phyloP scores from a whole-genome alignment of 2,113 vertebrate species.

The Plestiodon gilberti region DNA sequence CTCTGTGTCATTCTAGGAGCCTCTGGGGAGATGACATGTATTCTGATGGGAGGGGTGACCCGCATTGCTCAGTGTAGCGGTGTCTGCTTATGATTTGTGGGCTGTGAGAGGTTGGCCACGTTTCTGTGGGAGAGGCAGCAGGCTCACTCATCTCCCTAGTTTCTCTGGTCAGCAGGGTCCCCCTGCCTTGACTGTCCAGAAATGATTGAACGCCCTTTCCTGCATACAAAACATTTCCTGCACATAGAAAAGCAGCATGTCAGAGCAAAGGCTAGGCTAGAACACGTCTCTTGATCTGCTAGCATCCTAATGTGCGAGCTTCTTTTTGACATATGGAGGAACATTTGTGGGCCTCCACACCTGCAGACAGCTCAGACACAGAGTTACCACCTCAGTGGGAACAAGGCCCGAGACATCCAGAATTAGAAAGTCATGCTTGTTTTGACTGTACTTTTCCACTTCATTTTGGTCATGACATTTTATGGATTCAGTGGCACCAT shows the following conservation, averaged over 20 bases:
- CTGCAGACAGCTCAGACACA: neutral
- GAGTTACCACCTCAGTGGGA: neutral
- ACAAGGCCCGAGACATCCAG: neutral
- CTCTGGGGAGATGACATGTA: neutral
- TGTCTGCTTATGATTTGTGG: too few relatives aligned
- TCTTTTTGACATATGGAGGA: neutral
- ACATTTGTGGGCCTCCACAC: too few relatives aligned
- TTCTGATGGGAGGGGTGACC: neutral
- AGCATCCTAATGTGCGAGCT: neutral
- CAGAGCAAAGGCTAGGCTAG: neutral
- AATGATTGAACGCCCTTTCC: neutral
- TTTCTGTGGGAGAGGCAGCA: neutral
- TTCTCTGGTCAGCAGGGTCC: too few relatives aligned
- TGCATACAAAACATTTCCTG: neutral
- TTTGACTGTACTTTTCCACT: neutral
- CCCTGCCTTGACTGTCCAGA: neutral
- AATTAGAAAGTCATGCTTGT: constrained; percentile 9
- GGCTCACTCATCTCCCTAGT: neutral
- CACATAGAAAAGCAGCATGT: neutral
- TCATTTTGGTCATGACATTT: neutral
- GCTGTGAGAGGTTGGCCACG: neutral
- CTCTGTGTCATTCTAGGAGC: neutral
- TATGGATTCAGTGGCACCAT: fast-evolving
- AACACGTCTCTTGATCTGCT: neutral
- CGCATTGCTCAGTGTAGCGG: neutral